Percentiles rank a stretch among this genome's conserved stretches.
Conservation (phyloP, 2,888 invertebrate genomes). For the Eretmocerus hayati region DNA sequence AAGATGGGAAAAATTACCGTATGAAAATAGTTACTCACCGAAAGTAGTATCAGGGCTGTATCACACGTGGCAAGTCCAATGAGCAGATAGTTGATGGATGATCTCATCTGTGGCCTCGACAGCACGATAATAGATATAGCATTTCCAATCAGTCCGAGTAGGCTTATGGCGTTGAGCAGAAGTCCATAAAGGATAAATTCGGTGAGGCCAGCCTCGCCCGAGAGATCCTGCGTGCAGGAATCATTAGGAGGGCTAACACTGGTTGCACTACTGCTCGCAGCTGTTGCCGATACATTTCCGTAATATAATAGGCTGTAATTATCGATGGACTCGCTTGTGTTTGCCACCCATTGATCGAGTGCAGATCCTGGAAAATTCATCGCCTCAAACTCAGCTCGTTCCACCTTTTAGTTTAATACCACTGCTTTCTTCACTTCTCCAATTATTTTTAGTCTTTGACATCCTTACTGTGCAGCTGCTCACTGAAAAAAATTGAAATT, state of each 20-base stretch:
- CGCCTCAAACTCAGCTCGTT: too few species aligned
- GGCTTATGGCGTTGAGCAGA: slow-evolving; percentile 70
- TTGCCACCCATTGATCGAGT: too few species aligned
- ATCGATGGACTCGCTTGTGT: too few species aligned
- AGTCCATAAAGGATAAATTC: slow-evolving; percentile 79
- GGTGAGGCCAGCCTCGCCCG: slow-evolving; percentile 50
- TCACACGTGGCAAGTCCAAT: slow-evolving; percentile 92
- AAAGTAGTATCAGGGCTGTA: slow-evolving; percentile 80
- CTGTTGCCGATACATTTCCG: slow-evolving; percentile 1
- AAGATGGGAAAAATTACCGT: too few species aligned
- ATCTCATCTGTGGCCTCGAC: slow-evolving; percentile 89
- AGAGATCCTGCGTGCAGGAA: slow-evolving; percentile 23
- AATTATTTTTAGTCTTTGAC: too few species aligned
- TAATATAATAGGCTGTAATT: too few species aligned
- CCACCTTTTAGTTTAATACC: too few species aligned
- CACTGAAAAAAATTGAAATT: too few species aligned
- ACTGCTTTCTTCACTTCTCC: too few species aligned
- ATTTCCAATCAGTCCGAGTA: slow-evolving; percentile 84
- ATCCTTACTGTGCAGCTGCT: too few species aligned
- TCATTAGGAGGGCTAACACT: not conserved
- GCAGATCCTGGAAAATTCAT: too few species aligned
- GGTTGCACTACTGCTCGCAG: not conserved
- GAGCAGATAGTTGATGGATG: slow-evolving; percentile 89
- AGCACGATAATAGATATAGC: slow-evolving; percentile 84
- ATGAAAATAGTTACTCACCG: slow-evolving; percentile 45